These are phyloP conservation scores for Vombatus ursinus DNA, from an alignment of 2,113 vertebrate genomes.

Conservation along the genomic window DNA sequence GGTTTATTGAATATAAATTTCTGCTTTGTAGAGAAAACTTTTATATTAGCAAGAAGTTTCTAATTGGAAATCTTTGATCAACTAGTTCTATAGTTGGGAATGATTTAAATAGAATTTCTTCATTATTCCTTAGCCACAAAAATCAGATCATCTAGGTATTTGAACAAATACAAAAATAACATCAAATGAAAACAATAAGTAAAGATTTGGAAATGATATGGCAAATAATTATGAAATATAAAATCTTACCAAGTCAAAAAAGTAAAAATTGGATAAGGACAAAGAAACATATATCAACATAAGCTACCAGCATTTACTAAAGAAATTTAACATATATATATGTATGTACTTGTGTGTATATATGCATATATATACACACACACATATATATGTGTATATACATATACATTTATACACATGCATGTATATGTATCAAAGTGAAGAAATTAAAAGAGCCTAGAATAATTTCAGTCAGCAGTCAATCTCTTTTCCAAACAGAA, in stretches of 20 bases:
- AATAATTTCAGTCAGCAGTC: not conserved
- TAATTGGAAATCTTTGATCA: not conserved
- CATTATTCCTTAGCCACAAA: not conserved
- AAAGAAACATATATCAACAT: not conserved
- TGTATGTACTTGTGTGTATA: not conserved
- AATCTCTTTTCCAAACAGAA: not conserved
- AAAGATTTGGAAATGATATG: not conserved
- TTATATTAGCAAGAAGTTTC: not conserved
- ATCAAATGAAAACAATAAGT: not conserved
- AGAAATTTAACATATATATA: not conserved
- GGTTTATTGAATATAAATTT: not conserved
- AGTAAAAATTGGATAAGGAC: not conserved
- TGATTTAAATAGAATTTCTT: not conserved
- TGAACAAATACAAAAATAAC: not conserved
- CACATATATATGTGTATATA: not conserved
- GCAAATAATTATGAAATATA: not conserved
- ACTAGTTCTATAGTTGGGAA: not conserved
- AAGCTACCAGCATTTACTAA: not conserved
- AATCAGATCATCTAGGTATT: not conserved
- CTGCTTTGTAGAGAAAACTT: not conserved
- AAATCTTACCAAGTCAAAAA: not conserved
- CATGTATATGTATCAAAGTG: not conserved
- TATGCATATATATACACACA: too few species aligned
- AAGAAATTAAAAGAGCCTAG: not conserved
- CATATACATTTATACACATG: not conserved